A percentile compares a stretch with the other conserved stretches of the same genome.
Evolutionary conservation across 2,797 vertebrate genomes (phyloP).

Genomic region (Rachycentron canadum): DNA sequence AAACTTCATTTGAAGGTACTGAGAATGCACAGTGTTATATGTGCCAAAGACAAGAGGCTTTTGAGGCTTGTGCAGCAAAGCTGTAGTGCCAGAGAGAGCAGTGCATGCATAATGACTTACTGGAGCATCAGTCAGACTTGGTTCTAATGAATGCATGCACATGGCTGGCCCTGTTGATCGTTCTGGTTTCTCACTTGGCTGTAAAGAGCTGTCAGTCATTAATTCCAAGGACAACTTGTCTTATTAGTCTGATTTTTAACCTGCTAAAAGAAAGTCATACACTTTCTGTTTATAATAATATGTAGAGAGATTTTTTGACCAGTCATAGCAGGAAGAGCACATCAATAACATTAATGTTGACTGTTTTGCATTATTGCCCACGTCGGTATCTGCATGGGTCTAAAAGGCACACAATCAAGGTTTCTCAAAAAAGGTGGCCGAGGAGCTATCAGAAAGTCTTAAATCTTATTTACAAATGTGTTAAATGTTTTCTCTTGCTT

Average conservation of each 20-base stretch:
- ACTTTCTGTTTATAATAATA: neutral
- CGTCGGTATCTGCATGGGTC: neutral
- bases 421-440: neutral
- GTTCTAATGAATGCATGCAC: constrained; percentile 45
- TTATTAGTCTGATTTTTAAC: neutral
- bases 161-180: constrained; percentile 34
- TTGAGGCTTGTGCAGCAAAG: constrained; percentile 37
- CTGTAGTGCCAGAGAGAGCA: constrained; percentile 29
- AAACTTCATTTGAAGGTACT: constrained; percentile 96
- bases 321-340: neutral
- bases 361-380: neutral
- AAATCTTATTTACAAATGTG: neutral
- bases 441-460: neutral
- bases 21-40: constrained; percentile 5
- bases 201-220: constrained; percentile 24
- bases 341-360: neutral
- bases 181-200: constrained; percentile 20
- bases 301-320: neutral
- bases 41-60: constrained; percentile 49
- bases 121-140: constrained; percentile 28
- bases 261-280: neutral
- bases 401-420: neutral
- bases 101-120: constrained; percentile 51
- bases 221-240: neutral
- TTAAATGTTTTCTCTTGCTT: neutral